These are phyloP conservation scores for Coleophora deauratella DNA, from an alignment of 2,888 invertebrate genomes.

Conservation along the genomic window DNA sequence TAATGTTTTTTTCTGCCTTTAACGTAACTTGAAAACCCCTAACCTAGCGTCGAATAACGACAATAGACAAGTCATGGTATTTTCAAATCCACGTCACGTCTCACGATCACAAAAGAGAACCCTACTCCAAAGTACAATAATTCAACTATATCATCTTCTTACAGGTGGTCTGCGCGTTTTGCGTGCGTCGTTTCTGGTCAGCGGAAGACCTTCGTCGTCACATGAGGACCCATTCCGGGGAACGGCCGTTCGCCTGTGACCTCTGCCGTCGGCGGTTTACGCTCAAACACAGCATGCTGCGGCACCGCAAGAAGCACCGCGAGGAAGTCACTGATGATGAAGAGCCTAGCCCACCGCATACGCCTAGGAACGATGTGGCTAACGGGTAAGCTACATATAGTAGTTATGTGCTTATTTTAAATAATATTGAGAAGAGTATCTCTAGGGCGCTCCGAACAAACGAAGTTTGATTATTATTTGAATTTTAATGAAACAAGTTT, in stretches of 20 bases:
- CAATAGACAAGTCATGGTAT: no score
- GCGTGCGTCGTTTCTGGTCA: constrained; percentile 95
- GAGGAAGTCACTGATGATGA: constrained; percentile 74
- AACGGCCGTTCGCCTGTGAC: constrained; percentile 93
- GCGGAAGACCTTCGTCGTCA: constrained; percentile 94
- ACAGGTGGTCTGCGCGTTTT: constrained; percentile 91
- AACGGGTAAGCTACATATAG: constrained; percentile 57
- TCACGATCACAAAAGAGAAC: no score
- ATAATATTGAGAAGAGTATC: no score
- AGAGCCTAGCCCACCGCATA: constrained; percentile 59
- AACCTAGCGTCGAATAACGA: no score
- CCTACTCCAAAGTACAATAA: neutral
- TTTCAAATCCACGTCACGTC: no score
- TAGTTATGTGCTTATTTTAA: neutral
- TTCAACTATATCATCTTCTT: constrained; percentile 11
- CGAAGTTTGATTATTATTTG: no score
- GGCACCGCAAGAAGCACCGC: constrained; percentile 91
- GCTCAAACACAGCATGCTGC: constrained; percentile 94
- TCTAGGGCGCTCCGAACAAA: no score
- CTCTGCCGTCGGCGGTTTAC: constrained; percentile 92
- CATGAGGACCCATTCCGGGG: constrained; percentile 95
- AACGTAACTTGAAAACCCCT: no score
- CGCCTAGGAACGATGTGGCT: constrained; percentile 44
- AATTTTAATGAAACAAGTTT: no score
- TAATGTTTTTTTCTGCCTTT: no score